Evolutionary conservation across 1,140 invertebrate genomes (phyloP), one percentile per base, ranked within the genome.

Genomic region (Listronotus bonariensis): DNA sequence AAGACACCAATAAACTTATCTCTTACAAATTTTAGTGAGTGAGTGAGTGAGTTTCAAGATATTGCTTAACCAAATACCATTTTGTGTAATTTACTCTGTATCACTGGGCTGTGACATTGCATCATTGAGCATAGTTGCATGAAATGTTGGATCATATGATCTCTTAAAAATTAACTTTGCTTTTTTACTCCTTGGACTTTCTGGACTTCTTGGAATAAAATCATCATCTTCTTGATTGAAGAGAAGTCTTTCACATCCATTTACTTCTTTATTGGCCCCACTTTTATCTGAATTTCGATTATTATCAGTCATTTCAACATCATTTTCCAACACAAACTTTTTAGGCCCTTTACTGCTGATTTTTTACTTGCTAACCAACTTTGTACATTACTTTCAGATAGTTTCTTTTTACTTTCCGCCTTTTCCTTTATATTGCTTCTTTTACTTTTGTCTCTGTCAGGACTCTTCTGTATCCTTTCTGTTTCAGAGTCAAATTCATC

Each of bases 61-160:
- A 3, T 26, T 3, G 20, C 5, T 26, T 26, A 26, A 26, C 20
- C 5, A 12, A 41, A 26, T 41, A 32, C 54, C 17, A 14, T 55
- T 32, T 36, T 26, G 12, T 38, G 45, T 3, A 15, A 31, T 14
- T 68, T 48, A 74, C 53, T 76, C 75, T 8, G 72, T 68, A 66
- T 77, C 76, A 53, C 70, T 74, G 43, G 74, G 70, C 34, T 48
- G 53, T 1, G 58, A 60, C 60, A 74, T 56, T 12, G 71, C 64
- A 20, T 72, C 64, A 36, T 68, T 71, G 34, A 69, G 45, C 38
- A 70, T 46, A 6, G 61, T 53, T 11, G 52, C 53, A 32, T 52
- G 41, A 62, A 72, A 75, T 9, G 76, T 76, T 4, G 69, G 46
- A 55, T 77, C 76, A 61, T 61, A 75, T 68, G 74, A 76, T 41